A percentile compares a stretch with the other conserved stretches of the same genome.
These are phyloP conservation scores for Cercopithecus hamlyni DNA, from an alignment of 2,797 vertebrate genomes.

Conservation along the genomic window DNA sequence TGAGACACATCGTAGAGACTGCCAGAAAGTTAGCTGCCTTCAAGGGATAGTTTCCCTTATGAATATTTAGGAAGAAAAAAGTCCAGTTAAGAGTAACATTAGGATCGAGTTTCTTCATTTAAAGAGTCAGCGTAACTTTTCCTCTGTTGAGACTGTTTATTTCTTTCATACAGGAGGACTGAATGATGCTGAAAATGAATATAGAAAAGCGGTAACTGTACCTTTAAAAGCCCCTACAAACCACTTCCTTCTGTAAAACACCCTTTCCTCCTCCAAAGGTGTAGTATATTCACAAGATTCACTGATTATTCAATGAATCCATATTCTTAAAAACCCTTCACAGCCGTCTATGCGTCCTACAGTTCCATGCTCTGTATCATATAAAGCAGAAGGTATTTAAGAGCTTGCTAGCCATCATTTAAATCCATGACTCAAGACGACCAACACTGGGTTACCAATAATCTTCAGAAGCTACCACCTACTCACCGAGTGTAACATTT, in stretches of 20 bases:
- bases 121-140: conserved; percentile 55
- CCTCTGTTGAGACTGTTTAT: conserved; percentile 55
- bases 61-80: conserved; percentile 48
- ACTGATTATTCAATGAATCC: background rate
- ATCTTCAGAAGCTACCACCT: conserved; percentile 84
- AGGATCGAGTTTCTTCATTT: background rate
- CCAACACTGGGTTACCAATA: conserved; percentile 81
- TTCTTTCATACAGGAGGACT: background rate
- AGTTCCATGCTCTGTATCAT: background rate
- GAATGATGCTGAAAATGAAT: conserved; percentile 20
- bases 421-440: conserved; percentile 78
- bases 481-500: conserved; percentile 82
- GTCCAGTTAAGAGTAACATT: background rate
- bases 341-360: background rate
- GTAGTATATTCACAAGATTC: background rate
- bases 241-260: conserved; percentile 46
- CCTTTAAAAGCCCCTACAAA: background rate
- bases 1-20: conserved; percentile 52
- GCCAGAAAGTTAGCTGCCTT: conserved; percentile 43
- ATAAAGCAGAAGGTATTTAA: background rate
- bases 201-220: conserved; percentile 5
- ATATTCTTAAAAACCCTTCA: background rate
- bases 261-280: conserved; percentile 43
- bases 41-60: conserved; percentile 59
- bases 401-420: conserved; percentile 74